Evolutionary conservation across 2,797 vertebrate species (phyloP).

Genomic region (Acanthurus lineatus): DNA sequence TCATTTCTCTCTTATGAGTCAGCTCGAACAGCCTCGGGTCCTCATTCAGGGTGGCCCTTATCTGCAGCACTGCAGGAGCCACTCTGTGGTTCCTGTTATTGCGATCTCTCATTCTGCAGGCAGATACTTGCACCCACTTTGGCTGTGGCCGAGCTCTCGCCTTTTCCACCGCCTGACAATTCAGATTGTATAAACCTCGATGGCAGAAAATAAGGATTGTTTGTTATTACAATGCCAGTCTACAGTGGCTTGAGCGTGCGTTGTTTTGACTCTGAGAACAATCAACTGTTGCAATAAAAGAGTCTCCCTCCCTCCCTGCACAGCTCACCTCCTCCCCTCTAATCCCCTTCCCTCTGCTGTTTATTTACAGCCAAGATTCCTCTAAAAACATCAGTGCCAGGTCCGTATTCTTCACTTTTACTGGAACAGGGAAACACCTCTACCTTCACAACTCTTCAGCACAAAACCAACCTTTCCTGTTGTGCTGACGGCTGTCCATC

Average conservation of each 20-base stretch:
- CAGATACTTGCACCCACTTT: constrained; percentile 59
- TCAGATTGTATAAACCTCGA: constrained; percentile 67
- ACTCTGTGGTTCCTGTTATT: constrained; percentile 95
- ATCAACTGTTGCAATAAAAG: constrained; percentile 77
- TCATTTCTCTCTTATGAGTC: constrained; percentile 33
- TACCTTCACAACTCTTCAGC: not conserved
- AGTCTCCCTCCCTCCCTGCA: constrained; percentile 35
- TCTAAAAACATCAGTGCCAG: constrained; percentile 46
- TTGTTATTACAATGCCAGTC: constrained; percentile 81
- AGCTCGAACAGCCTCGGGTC: constrained; percentile 37
- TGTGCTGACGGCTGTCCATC: constrained; percentile 20
- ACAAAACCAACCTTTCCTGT: constrained; percentile 9
- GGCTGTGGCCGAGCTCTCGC: constrained; percentile 36
- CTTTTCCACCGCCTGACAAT: constrained; percentile 61
- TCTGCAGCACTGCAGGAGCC: constrained; percentile 90
- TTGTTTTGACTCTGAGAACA: constrained; percentile 84
- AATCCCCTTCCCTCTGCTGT: constrained; percentile 38
- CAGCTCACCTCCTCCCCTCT: constrained; percentile 31
- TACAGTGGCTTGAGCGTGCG: constrained; percentile 62
- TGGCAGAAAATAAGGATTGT: constrained; percentile 73
- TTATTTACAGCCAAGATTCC: constrained; percentile 70
- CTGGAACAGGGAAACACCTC: constrained; percentile 38
- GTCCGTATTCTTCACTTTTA: constrained; percentile 31
- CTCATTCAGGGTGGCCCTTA: constrained; percentile 85
- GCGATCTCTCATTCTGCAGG: constrained; percentile 68